phyloP scores from a whole-genome alignment of 2,113 vertebrate species.

The Lepidothrix coronata region DNA sequence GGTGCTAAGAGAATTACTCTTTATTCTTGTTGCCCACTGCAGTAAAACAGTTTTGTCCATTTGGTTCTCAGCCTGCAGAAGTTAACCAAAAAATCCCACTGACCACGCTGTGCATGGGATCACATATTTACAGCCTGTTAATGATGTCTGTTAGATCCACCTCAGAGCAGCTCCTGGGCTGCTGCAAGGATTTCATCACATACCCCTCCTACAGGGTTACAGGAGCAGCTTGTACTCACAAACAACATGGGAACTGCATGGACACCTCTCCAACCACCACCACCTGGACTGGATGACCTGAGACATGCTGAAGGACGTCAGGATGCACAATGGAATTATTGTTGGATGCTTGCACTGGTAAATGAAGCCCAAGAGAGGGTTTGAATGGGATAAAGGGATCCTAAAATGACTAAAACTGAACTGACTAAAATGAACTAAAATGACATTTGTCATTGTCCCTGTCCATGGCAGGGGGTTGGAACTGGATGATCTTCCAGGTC shows the following conservation, averaged over 20 bases:
- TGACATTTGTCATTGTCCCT: accelerated
- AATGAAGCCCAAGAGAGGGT: background rate
- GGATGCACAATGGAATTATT: background rate
- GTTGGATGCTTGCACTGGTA: background rate
- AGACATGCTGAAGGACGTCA: accelerated
- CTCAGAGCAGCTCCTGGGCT: background rate
- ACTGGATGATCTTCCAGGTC: background rate
- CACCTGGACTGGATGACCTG: accelerated
- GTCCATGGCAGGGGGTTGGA: background rate
- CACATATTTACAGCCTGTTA: accelerated
- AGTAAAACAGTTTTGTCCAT: background rate
- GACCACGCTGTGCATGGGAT: background rate
- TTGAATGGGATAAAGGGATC: background rate
- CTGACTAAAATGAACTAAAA: no score
- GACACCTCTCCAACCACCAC: accelerated
- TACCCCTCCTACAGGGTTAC: background rate
- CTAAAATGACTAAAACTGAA: no score
- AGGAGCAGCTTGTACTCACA: background rate
- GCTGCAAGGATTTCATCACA: background rate
- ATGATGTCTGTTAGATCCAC: background rate
- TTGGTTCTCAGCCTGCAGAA: background rate
- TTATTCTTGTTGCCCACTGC: background rate
- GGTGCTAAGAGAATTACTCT: background rate
- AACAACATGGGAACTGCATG: accelerated
- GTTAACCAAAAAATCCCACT: background rate